Percentiles rank a stretch among this genome's conserved stretches.
phyloP scores from a whole-genome alignment of 2,888 invertebrate genomes.

The Aporophyla nigra region DNA sequence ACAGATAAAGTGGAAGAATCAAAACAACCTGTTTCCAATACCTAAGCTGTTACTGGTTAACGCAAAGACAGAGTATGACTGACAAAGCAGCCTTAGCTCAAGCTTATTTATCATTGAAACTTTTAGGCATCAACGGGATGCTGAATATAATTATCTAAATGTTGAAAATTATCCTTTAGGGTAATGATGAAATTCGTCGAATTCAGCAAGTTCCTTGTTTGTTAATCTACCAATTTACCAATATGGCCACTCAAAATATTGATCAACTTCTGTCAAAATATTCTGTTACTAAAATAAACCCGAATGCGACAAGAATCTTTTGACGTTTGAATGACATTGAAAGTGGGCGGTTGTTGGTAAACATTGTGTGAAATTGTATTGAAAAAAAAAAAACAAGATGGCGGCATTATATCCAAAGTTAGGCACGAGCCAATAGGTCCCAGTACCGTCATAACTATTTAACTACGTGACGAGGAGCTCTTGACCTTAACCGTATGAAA shows the following conservation, averaged over 20 bases:
- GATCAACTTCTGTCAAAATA: not conserved
- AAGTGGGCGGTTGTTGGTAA: not conserved
- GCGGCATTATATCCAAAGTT: not conserved
- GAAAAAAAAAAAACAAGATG: not conserved
- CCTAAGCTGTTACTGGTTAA: not conserved
- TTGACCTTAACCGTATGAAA: slow-evolving; percentile 55
- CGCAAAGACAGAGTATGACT: not conserved
- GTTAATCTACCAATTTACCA: not conserved
- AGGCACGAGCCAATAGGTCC: not conserved
- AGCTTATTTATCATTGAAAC: not conserved
- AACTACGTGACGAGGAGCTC: slow-evolving; percentile 6
- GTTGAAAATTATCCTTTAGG: not conserved
- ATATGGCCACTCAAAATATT: not conserved
- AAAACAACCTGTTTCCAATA: not conserved
- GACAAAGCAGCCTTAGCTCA: not conserved
- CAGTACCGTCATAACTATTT: not conserved
- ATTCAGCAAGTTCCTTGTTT: not conserved
- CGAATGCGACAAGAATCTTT: not conserved
- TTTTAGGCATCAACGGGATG: not conserved
- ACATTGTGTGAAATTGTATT: not conserved
- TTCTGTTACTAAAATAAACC: not conserved
- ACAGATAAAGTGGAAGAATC: not conserved
- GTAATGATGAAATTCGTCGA: not conserved
- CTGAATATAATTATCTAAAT: not conserved
- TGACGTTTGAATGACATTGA: not conserved